These are phyloP conservation scores for Subacronicta megacephala DNA, from an alignment of 2,888 invertebrate species.

Conservation along the genomic window DNA sequence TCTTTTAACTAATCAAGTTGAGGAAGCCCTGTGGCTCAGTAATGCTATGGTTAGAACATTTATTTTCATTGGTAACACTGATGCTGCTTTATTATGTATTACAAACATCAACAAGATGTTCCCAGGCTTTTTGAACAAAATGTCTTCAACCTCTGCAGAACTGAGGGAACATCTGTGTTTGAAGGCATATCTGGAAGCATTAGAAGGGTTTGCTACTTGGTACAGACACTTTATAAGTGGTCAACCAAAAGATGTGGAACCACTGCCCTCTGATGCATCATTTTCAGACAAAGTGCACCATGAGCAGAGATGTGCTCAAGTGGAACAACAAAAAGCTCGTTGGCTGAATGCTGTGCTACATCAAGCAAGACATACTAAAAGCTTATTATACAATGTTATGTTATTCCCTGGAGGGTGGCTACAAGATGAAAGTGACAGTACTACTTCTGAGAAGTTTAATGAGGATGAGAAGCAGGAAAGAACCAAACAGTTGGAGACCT, in stretches of 20 bases:
- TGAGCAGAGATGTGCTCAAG: constrained; percentile 95
- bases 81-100: constrained; percentile 94
- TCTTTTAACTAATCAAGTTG: constrained; percentile 93
- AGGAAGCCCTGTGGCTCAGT: constrained; percentile 95
- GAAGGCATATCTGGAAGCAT: constrained; percentile 95
- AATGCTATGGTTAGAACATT: constrained; percentile 96
- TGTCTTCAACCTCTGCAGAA: constrained; percentile 81
- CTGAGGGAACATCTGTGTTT: constrained; percentile 96
- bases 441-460: constrained; percentile 81
- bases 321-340: constrained; percentile 93
- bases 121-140: constrained; percentile 74
- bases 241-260: constrained; percentile 92
- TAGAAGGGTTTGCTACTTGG: constrained; percentile 97
- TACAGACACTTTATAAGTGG: constrained; percentile 94
- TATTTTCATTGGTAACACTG: constrained; percentile 94
- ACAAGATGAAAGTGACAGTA: constrained; percentile 91
- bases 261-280: constrained; percentile 89
- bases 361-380: constrained; percentile 93
- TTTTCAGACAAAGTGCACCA: constrained; percentile 97
- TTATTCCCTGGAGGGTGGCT: constrained; percentile 98
- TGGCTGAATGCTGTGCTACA: constrained; percentile 93
- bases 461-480: constrained; percentile 88
- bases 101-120: constrained; percentile 76
- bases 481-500: constrained; percentile 92
- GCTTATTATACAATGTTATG: constrained; percentile 95